Conservation (phyloP, 1,140 invertebrate genomes). For the Cephus cinctus region DNA sequence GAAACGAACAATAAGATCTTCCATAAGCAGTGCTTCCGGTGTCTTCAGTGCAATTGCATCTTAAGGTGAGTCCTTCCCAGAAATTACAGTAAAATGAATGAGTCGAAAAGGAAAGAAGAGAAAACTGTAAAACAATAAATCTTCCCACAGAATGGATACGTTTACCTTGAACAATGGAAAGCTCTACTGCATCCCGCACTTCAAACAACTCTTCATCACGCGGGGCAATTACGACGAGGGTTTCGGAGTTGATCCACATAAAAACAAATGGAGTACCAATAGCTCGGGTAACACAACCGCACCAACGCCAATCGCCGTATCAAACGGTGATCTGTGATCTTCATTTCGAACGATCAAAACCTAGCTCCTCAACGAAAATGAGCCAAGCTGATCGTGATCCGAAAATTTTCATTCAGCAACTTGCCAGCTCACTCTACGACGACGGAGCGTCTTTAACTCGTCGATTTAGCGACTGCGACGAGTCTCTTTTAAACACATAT, state of each 20-base stretch:
- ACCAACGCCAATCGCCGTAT: conserved; percentile 39
- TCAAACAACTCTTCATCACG: conserved; percentile 80
- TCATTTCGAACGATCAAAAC: too few species aligned
- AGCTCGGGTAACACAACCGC: conserved; percentile 26
- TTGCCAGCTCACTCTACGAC: too few species aligned
- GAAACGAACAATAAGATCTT: conserved; percentile 74
- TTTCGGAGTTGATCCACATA: conserved; percentile 67
- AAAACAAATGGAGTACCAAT: conserved; percentile 60
- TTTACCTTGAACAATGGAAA: conserved; percentile 75
- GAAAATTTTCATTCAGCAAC: too few species aligned
- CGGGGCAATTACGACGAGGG: conserved; percentile 85
- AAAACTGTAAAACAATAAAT: conserved; percentile 5
- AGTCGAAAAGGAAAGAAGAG: background rate
- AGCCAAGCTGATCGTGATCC: too few species aligned
- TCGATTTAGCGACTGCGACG: too few species aligned
- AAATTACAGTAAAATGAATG: background rate
- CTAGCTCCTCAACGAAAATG: too few species aligned
- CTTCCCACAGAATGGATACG: conserved; percentile 68
- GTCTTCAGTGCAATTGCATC: conserved; percentile 73
- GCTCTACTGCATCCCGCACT: conserved; percentile 77
- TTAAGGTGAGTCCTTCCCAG: conserved; percentile 63
- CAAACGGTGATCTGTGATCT: conserved; percentile 42
- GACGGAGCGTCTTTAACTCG: too few species aligned
- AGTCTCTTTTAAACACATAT: too few species aligned
- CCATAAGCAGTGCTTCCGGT: conserved; percentile 79